Evolutionary conservation across 2,888 invertebrate species (phyloP), one percentile per base, ranked within the genome.

Genomic region (Toxonevra muliebris): DNA sequence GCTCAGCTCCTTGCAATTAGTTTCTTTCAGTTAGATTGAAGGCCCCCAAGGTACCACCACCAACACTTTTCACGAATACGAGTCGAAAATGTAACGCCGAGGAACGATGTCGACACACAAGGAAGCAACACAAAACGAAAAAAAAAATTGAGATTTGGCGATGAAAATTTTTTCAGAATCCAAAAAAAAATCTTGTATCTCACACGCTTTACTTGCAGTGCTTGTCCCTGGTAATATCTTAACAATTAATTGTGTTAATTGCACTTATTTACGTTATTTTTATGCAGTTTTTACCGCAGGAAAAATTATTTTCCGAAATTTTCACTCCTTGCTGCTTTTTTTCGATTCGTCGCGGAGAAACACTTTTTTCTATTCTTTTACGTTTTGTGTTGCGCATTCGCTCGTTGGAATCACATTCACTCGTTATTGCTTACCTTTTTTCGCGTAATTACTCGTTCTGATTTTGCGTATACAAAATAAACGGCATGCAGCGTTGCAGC

Each of bases 311-410:
- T 67, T 60, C 53, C 61, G 53, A 67, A 69, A 67, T 71, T 71
- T 69, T 66, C 71, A 68, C 68, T 69, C 58, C 65, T 71, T 59
- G 65, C 61, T 65, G 20, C 54, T 64, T 62, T 57, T 68, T 66
- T 57, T 48, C 62, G 50, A 68, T 63, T 69, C 66, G 70, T 60
- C 62, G 68, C 57, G 62, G 61, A 60, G 63, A 70, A 61, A 58
- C 65, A 45, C 59, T 65, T 60, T 58, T 41, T 30, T 30, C n/a
- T 53, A 48, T 43, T 52, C 53, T 17, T 55, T 45, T 11, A 19
- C 58, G 5, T 43, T 54, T 61, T 61, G 17, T 66, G 65, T 45
- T 43, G 53, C 54, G 53, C 60, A 61, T 66, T 66, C 65, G 54
- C 60, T 66, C 60, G 66, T 48, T 61, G 13, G 13, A 30, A 19